These are phyloP conservation scores for Nemurella pictetii DNA, from an alignment of 2,888 invertebrate species.

Conservation along the genomic window DNA sequence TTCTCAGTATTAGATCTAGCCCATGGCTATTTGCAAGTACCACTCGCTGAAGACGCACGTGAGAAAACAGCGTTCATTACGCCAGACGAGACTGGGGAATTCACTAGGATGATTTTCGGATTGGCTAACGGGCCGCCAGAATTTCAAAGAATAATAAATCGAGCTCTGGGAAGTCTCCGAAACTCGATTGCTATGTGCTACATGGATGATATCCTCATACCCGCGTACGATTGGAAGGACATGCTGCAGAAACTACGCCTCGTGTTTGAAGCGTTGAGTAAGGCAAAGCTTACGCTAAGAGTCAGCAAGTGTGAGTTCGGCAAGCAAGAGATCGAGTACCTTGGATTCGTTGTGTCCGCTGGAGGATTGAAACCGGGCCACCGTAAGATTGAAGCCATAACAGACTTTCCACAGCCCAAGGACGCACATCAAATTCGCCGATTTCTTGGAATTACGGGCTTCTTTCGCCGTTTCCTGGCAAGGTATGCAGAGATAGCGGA, in stretches of 20 bases:
- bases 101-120: slow-evolving; percentile 47
- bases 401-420: slow-evolving; percentile 42
- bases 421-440: slow-evolving; percentile 44
- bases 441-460: slow-evolving; percentile 46
- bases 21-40: too few species aligned
- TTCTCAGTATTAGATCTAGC: too few species aligned
- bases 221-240: slow-evolving; percentile 43
- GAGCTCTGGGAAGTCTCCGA: slow-evolving; percentile 41
- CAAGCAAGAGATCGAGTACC: slow-evolving; percentile 42
- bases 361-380: slow-evolving; percentile 43
- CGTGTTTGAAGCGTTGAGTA: slow-evolving; percentile 42
- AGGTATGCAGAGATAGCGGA: slow-evolving; percentile 44
- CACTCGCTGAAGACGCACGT: too few species aligned
- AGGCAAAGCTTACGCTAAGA: slow-evolving; percentile 46
- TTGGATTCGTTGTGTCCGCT: slow-evolving; percentile 45
- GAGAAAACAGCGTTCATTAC: too few species aligned
- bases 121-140: slow-evolving; percentile 46
- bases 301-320: slow-evolving; percentile 46
- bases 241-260: slow-evolving; percentile 42
- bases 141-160: slow-evolving; percentile 46
- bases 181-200: slow-evolving; percentile 43
- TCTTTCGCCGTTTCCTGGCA: slow-evolving; percentile 46
- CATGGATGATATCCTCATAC: slow-evolving; percentile 46
- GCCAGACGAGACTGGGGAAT: too few species aligned
- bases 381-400: slow-evolving; percentile 42